These are phyloP conservation scores for Notolepis coatsorum DNA, from an alignment of 2,797 vertebrate genomes.

Conservation along the genomic window DNA sequence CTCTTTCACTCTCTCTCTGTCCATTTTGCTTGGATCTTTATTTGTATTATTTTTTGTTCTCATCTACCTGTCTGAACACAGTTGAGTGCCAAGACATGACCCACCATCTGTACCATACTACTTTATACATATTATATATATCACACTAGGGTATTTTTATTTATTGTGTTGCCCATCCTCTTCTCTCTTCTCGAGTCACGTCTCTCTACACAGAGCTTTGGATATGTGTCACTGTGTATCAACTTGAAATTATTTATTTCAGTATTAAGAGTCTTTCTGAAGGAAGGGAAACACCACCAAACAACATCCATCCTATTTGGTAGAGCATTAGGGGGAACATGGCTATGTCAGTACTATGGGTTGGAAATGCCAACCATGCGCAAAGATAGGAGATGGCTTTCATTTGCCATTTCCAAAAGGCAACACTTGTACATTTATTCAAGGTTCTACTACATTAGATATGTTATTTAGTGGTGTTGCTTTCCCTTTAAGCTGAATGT, in stretches of 20 bases:
- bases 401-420: too few relatives aligned
- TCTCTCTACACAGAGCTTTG: slow-evolving; percentile 26
- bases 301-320: background rate
- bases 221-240: slow-evolving; percentile 36
- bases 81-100: slow-evolving; percentile 48
- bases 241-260: slow-evolving; percentile 64
- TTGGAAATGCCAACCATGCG: too few relatives aligned
- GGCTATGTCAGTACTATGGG: too few relatives aligned
- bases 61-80: slow-evolving; percentile 40
- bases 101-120: slow-evolving; percentile 67
- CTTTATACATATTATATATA: slow-evolving; percentile 74
- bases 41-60: too few relatives aligned
- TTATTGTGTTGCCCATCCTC: slow-evolving; percentile 66
- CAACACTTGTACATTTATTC: too few relatives aligned
- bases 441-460: too few relatives aligned
- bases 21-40: background rate
- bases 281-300: too few relatives aligned
- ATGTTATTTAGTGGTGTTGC: too few relatives aligned
- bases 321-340: too few relatives aligned
- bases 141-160: slow-evolving; percentile 72
- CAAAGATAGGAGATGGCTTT: too few relatives aligned
- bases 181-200: slow-evolving; percentile 20
- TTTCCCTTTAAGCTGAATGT: slow-evolving; percentile 24
- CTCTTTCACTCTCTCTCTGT: background rate
- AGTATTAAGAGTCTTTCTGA: slow-evolving; percentile 56